A percentile compares a stretch with the other conserved stretches of the same genome.
These are phyloP conservation scores for Nemotelus pantherinus DNA, from an alignment of 2,888 invertebrate genomes.

Conservation along the genomic window DNA sequence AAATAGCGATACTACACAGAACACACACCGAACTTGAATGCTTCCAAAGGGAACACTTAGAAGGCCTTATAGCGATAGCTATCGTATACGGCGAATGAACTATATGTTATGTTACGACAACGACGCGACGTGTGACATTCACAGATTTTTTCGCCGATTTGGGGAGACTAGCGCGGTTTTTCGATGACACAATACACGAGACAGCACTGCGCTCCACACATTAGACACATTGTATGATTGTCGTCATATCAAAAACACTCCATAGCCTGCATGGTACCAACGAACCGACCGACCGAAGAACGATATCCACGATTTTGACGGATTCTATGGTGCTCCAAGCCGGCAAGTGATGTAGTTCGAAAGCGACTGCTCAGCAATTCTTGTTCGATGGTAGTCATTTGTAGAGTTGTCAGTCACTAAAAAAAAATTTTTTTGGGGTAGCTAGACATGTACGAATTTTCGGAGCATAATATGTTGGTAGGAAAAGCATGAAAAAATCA, in stretches of 20 bases:
- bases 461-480: not conserved
- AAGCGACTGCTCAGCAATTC: constrained; percentile 15
- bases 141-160: not conserved
- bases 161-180: not conserved
- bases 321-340: not conserved
- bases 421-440: not conserved
- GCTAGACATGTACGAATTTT: not conserved
- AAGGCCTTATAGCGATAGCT: too few species aligned
- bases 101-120: too few species aligned
- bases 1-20: not conserved
- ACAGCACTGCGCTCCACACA: not conserved
- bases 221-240: not conserved
- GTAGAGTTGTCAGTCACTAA: not conserved
- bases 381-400: not conserved
- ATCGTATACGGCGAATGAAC: too few species aligned
- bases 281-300: not conserved
- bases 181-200: not conserved
- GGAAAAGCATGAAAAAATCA: too few species aligned
- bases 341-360: not conserved
- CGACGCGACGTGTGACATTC: not conserved
- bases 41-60: too few species aligned
- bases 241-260: not conserved
- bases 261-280: not conserved
- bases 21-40: too few species aligned
- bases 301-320: not conserved